Evolutionary conservation across 2,113 vertebrate species (phyloP).

Genomic region (Noctilio leporinus): DNA sequence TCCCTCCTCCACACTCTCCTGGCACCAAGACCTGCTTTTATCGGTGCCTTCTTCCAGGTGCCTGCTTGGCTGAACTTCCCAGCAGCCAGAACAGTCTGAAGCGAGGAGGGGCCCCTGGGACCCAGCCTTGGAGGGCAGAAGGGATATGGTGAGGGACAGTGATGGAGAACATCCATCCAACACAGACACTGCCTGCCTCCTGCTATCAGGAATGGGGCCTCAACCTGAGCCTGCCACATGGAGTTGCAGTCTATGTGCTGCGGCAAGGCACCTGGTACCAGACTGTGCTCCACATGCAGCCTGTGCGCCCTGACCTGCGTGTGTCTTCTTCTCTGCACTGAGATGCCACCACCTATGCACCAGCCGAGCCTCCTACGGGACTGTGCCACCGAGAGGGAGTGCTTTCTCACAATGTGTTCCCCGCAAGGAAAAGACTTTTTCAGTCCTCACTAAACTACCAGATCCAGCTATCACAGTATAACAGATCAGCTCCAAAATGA

Average conservation of each 20-base stretch:
- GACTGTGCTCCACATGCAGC: accelerated
- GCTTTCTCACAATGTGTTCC: too few relatives aligned
- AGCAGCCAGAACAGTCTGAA: background rate
- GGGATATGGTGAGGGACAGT: too few relatives aligned
- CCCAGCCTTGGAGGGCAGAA: background rate
- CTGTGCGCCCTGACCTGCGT: background rate
- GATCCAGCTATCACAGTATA: accelerated
- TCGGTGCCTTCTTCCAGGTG: background rate
- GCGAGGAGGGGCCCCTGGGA: background rate
- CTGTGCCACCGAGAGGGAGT: background rate
- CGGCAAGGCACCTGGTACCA: background rate
- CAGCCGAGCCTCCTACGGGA: background rate
- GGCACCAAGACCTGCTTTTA: background rate
- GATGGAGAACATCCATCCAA: accelerated
- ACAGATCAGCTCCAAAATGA: background rate
- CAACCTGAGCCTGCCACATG: background rate
- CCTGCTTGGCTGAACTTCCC: background rate
- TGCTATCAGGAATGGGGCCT: background rate
- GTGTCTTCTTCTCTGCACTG: background rate
- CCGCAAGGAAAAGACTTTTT: background rate
- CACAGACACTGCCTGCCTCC: accelerated
- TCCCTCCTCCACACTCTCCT: background rate
- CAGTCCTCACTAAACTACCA: background rate
- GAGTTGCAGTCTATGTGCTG: background rate
- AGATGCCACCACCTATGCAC: background rate